Base-by-base conservation (phyloP, 1,140 invertebrate genomes). In the Lamellibrachia luymesi region DNA sequence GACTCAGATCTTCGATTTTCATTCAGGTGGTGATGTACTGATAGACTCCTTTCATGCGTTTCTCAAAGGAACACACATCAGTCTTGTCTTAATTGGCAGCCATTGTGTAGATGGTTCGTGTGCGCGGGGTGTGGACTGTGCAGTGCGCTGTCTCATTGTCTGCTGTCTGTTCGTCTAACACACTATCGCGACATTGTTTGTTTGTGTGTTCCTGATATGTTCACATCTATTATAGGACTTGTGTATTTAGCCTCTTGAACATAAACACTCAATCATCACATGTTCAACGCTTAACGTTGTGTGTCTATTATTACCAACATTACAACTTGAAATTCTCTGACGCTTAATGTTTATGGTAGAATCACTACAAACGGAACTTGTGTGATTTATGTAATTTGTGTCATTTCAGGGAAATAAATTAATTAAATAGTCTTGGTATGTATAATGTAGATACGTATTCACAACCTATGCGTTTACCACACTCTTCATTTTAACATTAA, bases 171-270 rank as follows among this genome's bases (percentile, higher is more conserved):
- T 80, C 38, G 64, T 80, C 64, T 80, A 22, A 80, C 64, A 22
- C 64, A 80, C 13, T 80, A 80, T 80, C 13, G 17, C 64, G 13
- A 80, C 7, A 10, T 8, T 80, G 25, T 80, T 80, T 80, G 25
- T 80, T 10, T 80, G 64, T 80, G 64, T 80, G 64, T 80, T 80
- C 13, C 6, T 13, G 52, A 56, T 56, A 13, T 56, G 52, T 6
- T 56, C 64, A 80, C 64, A 80, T 22, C 25, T 2, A 80, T 80
- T 80, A 80, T 1, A 38, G 38, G 38, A 38, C 5, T 80, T n/a
- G n/a, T n/a, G n/a, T n/a, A n/a, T n/a, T n/a, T n/a, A 80, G 64
- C 64, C 64, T 80, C 64, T 80, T 80, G 64, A 80, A 80, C 64
- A 17, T 4, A 80, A 80, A 22, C 13, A 80, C 25, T 80, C 64